phyloP scores from a whole-genome alignment of 2,888 invertebrate genomes.

The Dyspetes luteomarginatus region DNA sequence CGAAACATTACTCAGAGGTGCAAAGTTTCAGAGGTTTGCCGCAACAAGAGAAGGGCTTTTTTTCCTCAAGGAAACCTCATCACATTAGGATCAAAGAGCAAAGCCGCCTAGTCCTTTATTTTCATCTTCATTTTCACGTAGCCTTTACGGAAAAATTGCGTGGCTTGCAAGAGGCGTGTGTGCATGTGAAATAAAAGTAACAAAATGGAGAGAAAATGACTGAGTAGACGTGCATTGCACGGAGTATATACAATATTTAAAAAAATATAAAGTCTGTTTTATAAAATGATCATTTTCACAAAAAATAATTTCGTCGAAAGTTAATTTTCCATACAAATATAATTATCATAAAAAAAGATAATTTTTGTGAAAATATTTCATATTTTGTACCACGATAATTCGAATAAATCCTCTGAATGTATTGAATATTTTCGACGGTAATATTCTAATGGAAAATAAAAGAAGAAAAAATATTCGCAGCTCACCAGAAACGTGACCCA shows the following conservation, averaged over 20 bases:
- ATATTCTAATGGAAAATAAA: conserved; percentile 14
- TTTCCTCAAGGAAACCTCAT: conserved; percentile 31
- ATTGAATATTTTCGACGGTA: conserved; percentile 13
- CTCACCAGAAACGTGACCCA: conserved; percentile 27
- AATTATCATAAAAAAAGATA: too few species aligned
- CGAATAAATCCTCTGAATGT: neutral
- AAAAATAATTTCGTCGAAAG: too few species aligned
- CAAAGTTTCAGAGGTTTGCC: conserved; percentile 47
- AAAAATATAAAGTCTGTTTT: too few species aligned
- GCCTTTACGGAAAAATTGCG: conserved; percentile 14
- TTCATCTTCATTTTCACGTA: conserved; percentile 39
- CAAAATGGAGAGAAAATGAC: conserved; percentile 7
- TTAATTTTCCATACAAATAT: too few species aligned
- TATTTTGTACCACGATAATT: too few species aligned
- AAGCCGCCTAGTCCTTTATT: conserved; percentile 19
- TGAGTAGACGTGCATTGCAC: too few species aligned
- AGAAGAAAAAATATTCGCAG: conserved; percentile 8
- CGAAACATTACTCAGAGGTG: conserved; percentile 37
- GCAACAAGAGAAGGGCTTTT: neutral
- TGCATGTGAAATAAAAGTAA: neutral
- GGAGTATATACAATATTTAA: too few species aligned
- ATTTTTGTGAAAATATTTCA: too few species aligned
- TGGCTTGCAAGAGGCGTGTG: too few species aligned
- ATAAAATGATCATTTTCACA: too few species aligned
- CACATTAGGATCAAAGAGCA: conserved; percentile 50